Percentiles rank a stretch among this genome's conserved stretches.
Evolutionary conservation across 2,888 invertebrate genomes (phyloP).

Genomic region (Coelopa pilipes): DNA sequence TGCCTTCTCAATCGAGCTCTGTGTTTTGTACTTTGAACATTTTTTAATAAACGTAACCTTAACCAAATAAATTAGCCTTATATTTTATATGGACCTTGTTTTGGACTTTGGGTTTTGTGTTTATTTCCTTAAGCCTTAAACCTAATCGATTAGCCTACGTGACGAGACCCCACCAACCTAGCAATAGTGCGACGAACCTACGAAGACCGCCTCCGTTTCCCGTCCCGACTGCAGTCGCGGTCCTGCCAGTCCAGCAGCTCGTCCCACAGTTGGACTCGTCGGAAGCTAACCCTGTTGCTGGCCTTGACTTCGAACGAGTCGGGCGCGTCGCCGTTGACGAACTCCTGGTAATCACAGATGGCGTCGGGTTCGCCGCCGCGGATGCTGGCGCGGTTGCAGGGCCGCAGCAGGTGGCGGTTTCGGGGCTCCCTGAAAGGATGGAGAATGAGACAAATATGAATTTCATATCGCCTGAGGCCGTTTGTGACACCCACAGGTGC

Average conservation of each 20-base stretch:
- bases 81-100: too few relatives aligned
- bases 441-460: neutral
- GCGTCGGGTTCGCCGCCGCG: conserved; percentile 38
- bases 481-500: conserved; percentile 63
- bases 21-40: too few relatives aligned
- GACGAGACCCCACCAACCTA: too few relatives aligned
- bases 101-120: too few relatives aligned
- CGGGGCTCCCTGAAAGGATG: conserved; percentile 50
- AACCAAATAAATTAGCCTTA: too few relatives aligned
- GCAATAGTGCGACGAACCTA: neutral
- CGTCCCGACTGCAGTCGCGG: too few relatives aligned
- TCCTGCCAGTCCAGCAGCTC: conserved; percentile 49
- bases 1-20: too few relatives aligned
- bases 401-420: conserved; percentile 38
- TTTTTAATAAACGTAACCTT: too few relatives aligned
- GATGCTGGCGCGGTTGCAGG: conserved; percentile 44
- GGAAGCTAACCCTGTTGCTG: conserved; percentile 50
- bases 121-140: too few relatives aligned
- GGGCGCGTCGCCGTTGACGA: conserved; percentile 47
- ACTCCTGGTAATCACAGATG: conserved; percentile 61
- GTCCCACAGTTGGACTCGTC: conserved; percentile 57
- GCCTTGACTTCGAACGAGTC: conserved; percentile 47
- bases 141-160: too few relatives aligned
- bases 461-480: neutral
- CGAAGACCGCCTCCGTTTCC: conserved; percentile 7